Percentiles rank a stretch among this genome's conserved stretches.
phyloP scores from a whole-genome alignment of 1,140 invertebrate species.

The Calycopis cecrops region DNA sequence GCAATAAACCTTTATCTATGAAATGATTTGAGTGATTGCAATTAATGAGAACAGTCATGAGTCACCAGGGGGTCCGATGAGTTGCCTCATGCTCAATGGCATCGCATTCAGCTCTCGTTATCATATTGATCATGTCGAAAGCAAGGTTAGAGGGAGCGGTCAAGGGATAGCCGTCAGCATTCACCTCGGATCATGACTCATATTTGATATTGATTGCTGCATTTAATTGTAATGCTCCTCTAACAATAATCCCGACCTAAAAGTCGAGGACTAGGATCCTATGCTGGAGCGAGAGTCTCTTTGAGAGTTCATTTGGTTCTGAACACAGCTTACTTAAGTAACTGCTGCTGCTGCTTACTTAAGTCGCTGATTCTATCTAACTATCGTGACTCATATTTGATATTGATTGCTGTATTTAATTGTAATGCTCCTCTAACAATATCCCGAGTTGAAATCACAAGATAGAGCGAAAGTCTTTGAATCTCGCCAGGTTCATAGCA shows the following conservation, averaged over 20 bases:
- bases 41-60: constrained; percentile 39
- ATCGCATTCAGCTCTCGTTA: constrained; percentile 45
- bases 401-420: constrained; percentile 1
- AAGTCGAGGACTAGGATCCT: too few species aligned
- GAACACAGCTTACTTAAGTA: too few species aligned
- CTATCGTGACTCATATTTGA: constrained; percentile 49
- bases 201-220: constrained; percentile 6
- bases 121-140: constrained; percentile 60
- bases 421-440: neutral
- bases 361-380: too few species aligned
- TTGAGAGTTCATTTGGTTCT: too few species aligned
- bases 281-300: too few species aligned
- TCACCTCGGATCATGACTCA: constrained; percentile 61
- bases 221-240: neutral
- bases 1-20: constrained; percentile 26
- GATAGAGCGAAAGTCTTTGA: too few species aligned
- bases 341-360: too few species aligned
- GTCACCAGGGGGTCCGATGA: constrained; percentile 26
- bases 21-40: constrained; percentile 30
- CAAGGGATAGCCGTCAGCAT: constrained; percentile 57
- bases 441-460: too few species aligned
- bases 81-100: constrained; percentile 41
- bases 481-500: too few species aligned
- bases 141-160: constrained; percentile 65
- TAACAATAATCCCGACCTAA: too few species aligned